phyloP scores from a whole-genome alignment of 2,113 vertebrate genomes.

The Cygnus buccinator region DNA sequence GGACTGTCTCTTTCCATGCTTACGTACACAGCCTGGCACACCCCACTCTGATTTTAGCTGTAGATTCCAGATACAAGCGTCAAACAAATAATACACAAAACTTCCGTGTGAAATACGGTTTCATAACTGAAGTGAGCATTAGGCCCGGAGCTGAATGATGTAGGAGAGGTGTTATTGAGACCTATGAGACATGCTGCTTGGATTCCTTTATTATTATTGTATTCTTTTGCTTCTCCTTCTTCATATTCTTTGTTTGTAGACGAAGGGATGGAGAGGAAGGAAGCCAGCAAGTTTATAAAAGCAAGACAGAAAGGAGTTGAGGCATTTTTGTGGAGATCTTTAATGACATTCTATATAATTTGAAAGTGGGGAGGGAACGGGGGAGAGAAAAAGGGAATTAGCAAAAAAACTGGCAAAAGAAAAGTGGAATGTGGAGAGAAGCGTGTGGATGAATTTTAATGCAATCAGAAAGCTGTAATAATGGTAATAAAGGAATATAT shows the following conservation, averaged over 20 bases:
- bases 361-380: conserved; percentile 55
- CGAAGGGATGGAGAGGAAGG: conserved; percentile 1
- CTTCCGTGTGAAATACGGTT: conserved; percentile 8
- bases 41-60: not conserved
- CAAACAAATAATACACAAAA: conserved; percentile 47
- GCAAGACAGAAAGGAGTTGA: conserved; percentile 18
- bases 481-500: conserved; percentile 82
- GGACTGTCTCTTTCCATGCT: not conserved
- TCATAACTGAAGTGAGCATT: conserved; percentile 36
- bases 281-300: conserved; percentile 59
- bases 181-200: conserved; percentile 11
- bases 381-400: conserved; percentile 67
- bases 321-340: conserved; percentile 57
- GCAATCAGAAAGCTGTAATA: conserved; percentile 83
- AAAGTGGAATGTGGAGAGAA: conserved; percentile 72
- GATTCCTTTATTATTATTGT: conserved; percentile 50
- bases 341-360: conserved; percentile 69
- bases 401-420: conserved; percentile 66
- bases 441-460: conserved; percentile 83
- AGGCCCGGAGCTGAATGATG: not conserved
- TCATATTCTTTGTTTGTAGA: conserved; percentile 62
- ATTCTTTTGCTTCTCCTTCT: conserved; percentile 36
- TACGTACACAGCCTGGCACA: not conserved
- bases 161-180: conserved; percentile 53
- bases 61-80: not conserved